Conservation (phyloP, 2,888 invertebrate species). For the Zygaena filipendulae region DNA sequence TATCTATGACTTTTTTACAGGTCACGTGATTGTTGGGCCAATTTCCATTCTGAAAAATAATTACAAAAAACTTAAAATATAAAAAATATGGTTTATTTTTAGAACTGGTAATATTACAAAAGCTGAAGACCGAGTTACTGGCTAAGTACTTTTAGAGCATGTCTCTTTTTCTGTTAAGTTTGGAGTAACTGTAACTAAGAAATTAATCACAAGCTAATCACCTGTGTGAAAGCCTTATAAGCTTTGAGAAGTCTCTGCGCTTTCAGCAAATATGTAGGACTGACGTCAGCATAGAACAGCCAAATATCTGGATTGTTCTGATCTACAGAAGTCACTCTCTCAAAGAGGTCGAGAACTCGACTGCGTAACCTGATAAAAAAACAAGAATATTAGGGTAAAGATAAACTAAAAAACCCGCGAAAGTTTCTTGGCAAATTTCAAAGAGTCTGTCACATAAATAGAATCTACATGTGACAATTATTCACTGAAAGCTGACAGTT, state of each 20-base stretch:
- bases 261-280: conserved; percentile 66
- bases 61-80: conserved; percentile 3
- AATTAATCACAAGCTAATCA: too few species aligned
- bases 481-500: too few species aligned
- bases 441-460: too few species aligned
- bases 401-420: not conserved
- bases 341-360: conserved; percentile 75
- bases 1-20: conserved; percentile 70
- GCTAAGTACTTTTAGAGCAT: too few species aligned
- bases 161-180: too few species aligned
- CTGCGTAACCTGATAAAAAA: conserved; percentile 60
- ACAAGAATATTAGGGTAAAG: too few species aligned
- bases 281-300: conserved; percentile 83
- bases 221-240: conserved; percentile 77
- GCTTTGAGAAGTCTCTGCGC: conserved; percentile 82
- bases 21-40: conserved; percentile 70
- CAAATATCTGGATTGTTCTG: conserved; percentile 80
- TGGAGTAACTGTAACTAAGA: conserved; percentile 2
- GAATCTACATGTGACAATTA: too few species aligned
- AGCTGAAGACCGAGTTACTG: too few species aligned
- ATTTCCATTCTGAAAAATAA: conserved; percentile 37
- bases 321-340: conserved; percentile 75
- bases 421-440: not conserved
- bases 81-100: not conserved
- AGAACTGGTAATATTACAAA: not conserved